These are phyloP conservation scores for Abscondita cerata DNA, from an alignment of 2,888 invertebrate genomes.

Conservation along the genomic window DNA sequence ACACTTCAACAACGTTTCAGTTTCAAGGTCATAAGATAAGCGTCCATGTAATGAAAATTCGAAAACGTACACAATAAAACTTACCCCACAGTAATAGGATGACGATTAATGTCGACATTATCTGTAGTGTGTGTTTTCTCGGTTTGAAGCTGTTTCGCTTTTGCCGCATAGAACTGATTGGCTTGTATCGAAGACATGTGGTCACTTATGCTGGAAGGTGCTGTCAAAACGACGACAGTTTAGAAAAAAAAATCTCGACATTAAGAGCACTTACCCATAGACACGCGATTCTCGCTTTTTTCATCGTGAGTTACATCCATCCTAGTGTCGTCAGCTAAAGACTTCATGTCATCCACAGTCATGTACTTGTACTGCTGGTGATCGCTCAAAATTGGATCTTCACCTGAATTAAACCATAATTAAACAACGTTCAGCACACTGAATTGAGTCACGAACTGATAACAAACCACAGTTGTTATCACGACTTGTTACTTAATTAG, in stretches of 20 bases:
- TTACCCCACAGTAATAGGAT: slow-evolving; percentile 72
- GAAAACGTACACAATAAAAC: no score
- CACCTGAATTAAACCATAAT: slow-evolving; percentile 60
- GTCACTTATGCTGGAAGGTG: slow-evolving; percentile 56
- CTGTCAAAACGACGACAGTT: slow-evolving; percentile 37
- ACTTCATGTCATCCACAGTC: slow-evolving; percentile 83
- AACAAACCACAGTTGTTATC: slow-evolving; percentile 25
- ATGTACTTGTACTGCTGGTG: slow-evolving; percentile 78
- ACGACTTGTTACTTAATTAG: slow-evolving; percentile 14
- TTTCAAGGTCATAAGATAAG: background rate
- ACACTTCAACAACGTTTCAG: slow-evolving; percentile 9
- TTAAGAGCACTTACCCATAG: slow-evolving; percentile 53
- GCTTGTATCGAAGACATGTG: slow-evolving; percentile 54
- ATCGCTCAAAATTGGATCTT: slow-evolving; percentile 74
- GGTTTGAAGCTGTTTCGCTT: slow-evolving; percentile 42
- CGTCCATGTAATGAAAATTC: background rate
- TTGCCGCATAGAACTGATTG: slow-evolving; percentile 53
- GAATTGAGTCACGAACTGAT: slow-evolving; percentile 22
- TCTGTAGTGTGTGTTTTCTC: slow-evolving; percentile 55
- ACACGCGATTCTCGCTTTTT: slow-evolving; percentile 57
- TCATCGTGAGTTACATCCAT: slow-evolving; percentile 59
- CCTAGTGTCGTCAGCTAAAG: slow-evolving; percentile 73
- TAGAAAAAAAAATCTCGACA: background rate
- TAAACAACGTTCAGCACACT: slow-evolving; percentile 10
- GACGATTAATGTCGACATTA: slow-evolving; percentile 68